Base-by-base conservation (phyloP, 1,140 invertebrate species). In the Brachionus koreanus region DNA sequence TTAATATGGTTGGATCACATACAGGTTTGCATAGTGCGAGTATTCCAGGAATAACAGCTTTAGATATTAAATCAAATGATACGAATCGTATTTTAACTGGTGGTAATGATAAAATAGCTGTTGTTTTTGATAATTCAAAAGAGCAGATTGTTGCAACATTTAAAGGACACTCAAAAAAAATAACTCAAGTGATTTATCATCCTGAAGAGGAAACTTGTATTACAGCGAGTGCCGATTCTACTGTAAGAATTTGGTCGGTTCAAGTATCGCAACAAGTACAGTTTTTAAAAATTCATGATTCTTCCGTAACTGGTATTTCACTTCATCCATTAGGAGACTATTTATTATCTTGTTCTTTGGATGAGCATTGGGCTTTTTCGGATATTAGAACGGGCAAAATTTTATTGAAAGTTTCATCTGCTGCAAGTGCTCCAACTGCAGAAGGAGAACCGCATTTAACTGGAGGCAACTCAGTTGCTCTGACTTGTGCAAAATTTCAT, bases 401-500 rank as follows among this genome's bases (percentile, higher is more conserved):
- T 33, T 89, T 98, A 13, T 95, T 94, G 42, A 98, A 97, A 90
- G 92, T 93, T 7, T 85, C 86, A 5, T 89, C 90, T 83, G 84
- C 65, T 16, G 82, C 37, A 52, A 49, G 83, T 86, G 35, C 84
- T 86, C 42, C 86, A 86, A 76, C 85, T 85, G 72, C 86, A 86
- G 88, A 85, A 85, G 69, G 25, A 35, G 69, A 74, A 46, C 37
- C 39, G 2, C 69, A 74, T 25, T 83, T 86, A 9, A 98, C 96
- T 1, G 97, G 95, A 12, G 97, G 96, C 1, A 95, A 99, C 87
- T 97, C 98, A 87, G 98, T 99, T 91, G 97, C 98, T 35, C 23
- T 99, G 33, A 98, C 96, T 1, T 97, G 95, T n/a, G 97, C 96
- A 1, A 95, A 99, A 87, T 98, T 99, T 87, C 98, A 99, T 91